Percentiles rank a stretch among this genome's conserved stretches.
Evolutionary conservation across 1,140 invertebrate species (phyloP).

Genomic region (Calosoma granatense): DNA sequence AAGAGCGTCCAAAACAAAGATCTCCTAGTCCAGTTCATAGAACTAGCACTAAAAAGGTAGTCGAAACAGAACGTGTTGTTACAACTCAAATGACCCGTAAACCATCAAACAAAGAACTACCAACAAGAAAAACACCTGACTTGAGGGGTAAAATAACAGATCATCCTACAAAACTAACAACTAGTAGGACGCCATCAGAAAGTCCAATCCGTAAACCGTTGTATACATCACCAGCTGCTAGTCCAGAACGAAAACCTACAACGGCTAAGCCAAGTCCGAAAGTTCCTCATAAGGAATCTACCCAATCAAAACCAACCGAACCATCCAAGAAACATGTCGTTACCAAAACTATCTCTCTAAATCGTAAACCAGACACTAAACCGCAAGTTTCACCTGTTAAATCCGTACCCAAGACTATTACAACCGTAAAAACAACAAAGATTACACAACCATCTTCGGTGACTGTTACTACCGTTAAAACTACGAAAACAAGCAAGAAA

Average conservation of each 20-base stretch:
- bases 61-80: slow-evolving; percentile 14
- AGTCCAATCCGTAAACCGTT: background rate
- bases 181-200: too few species aligned
- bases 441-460: slow-evolving; percentile 22
- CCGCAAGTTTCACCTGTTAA: slow-evolving; percentile 12
- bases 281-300: background rate
- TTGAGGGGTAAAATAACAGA: background rate
- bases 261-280: background rate
- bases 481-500: slow-evolving; percentile 23
- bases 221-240: slow-evolving; percentile 4
- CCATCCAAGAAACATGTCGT: slow-evolving; percentile 21
- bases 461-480: slow-evolving; percentile 30
- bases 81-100: background rate
- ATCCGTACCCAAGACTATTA: slow-evolving; percentile 24
- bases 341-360: slow-evolving; percentile 23
- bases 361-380: slow-evolving; percentile 19
- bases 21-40: slow-evolving; percentile 9
- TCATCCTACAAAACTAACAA: background rate
- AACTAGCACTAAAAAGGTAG: slow-evolving; percentile 10
- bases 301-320: slow-evolving; percentile 4
- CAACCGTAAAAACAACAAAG: slow-evolving; percentile 22
- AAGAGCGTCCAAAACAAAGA: background rate
- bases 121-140: background rate
- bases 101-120: background rate
- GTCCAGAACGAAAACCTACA: slow-evolving; percentile 13